Evolutionary conservation across 2,113 vertebrate genomes (phyloP), one percentile per base, ranked within the genome.

Genomic region (Urocynchramus pylzowi): DNA sequence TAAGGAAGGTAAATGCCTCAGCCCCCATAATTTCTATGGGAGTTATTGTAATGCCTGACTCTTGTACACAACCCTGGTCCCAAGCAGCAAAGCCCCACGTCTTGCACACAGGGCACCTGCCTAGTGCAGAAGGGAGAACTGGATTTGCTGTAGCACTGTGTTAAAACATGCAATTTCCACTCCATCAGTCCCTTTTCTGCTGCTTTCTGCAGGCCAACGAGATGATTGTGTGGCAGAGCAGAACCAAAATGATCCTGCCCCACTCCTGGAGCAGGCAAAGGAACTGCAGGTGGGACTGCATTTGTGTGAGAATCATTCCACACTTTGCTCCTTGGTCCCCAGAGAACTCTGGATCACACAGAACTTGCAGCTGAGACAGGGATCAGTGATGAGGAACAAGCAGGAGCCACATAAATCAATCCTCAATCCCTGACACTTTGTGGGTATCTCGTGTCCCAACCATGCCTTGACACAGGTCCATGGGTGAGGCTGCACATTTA

Each of bases 391-490:
- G 39, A 23, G 5, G 41, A 93, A 65, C 2, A 26, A 87, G 45
- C 45, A 84, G 60, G 27, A 42, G 20, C 2, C 59, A 35, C 23
- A 54, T 4, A 11, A 61, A 71, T 16, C 47, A 61, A 13, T 13
- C 26, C n/a, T 39, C 28, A 20, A 26, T 1, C 15, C 22, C 68
- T 2, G 4, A 12, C 45, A 16, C n/a, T 28, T 7, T 5, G 19
- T 1, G 50, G 28, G 57, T 12, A 30, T 63, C 10, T 24, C 0
- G 0, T 18, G 30, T 13, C 33, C 41, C 35, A 27, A 33, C 6
- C 1, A 6, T 27, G 31, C 19, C 37, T 13, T 12, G 28, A 8
- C 0, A 14, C 0, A 21, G 21, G 4, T 16, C 35, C 3, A 2
- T 3, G 28, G 2, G 7, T 2, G 2, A 33, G 60, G 41, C 0